These are phyloP conservation scores for Heliocidaris tuberculata DNA, from an alignment of 35 echinoderm and acorn worm species.

Conservation along the genomic window DNA sequence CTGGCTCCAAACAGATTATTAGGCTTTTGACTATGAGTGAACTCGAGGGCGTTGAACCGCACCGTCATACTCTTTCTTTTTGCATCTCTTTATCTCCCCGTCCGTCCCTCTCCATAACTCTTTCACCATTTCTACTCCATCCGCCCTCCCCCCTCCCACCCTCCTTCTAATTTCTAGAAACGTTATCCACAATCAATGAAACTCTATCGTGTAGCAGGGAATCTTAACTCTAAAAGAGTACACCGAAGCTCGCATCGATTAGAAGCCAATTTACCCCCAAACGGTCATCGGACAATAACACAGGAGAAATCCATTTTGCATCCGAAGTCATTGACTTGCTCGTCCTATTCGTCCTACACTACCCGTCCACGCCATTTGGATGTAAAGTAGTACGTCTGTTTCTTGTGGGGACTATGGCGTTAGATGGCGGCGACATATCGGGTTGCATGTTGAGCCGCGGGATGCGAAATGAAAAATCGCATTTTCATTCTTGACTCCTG, in stretches of 20 bases:
- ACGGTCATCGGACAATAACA: neutral
- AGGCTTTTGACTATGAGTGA: neutral
- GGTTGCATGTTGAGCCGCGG: neutral
- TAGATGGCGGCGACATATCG: neutral
- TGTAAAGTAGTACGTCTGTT: conserved; percentile 8
- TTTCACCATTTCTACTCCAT: neutral
- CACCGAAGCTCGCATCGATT: neutral
- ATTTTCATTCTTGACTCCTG: neutral
- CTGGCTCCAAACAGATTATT: too few species aligned
- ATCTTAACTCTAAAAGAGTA: neutral
- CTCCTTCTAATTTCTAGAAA: neutral
- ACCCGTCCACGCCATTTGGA: neutral
- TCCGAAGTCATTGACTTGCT: neutral
- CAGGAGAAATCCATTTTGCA: neutral
- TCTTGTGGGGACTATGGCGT: neutral
- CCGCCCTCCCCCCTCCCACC: neutral
- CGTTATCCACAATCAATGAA: neutral
- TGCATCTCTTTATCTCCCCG: neutral
- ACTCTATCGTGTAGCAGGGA: neutral
- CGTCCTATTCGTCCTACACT: neutral
- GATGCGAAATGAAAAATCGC: neutral
- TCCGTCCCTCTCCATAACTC: neutral
- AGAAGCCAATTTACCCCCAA: neutral
- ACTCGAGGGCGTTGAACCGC: neutral
- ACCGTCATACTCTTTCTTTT: neutral